Evolutionary conservation across 1,140 invertebrate genomes (phyloP).

Genomic region (Philopotamus ludificatus): DNA sequence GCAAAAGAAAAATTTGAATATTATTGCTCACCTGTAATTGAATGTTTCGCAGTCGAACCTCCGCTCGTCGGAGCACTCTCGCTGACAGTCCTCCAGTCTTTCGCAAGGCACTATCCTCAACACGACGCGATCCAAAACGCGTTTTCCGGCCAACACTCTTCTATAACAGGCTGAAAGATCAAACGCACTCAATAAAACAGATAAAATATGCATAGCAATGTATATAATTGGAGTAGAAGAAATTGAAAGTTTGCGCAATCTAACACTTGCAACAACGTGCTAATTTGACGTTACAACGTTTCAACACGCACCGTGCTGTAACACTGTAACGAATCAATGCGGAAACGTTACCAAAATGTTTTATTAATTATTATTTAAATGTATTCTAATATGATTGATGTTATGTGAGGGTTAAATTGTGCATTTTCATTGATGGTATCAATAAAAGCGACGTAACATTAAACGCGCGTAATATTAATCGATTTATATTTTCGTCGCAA

Average conservation of each 20-base stretch:
- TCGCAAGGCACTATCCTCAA: slow-evolving; percentile 67
- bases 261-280: no score
- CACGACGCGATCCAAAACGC: slow-evolving; percentile 65
- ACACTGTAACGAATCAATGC: neutral
- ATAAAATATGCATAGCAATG: neutral
- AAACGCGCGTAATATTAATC: no score
- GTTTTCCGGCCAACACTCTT: slow-evolving; percentile 66
- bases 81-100: slow-evolving; percentile 69
- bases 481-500: no score
- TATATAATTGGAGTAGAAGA: no score
- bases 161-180: slow-evolving; percentile 69
- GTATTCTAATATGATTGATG: no score
- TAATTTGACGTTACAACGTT: neutral
- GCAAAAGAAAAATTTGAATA: slow-evolving; percentile 1
- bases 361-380: no score
- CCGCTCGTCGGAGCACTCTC: slow-evolving; percentile 71
- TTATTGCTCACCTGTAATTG: slow-evolving; percentile 74
- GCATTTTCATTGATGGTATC: no score
- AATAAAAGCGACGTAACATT: no score
- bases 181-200: slow-evolving; percentile 6
- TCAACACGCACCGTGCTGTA: neutral
- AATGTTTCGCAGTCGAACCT: slow-evolving; percentile 77
- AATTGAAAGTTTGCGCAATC: no score
- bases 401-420: no score
- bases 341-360: no score